phyloP scores from a whole-genome alignment of 1,140 invertebrate species.

The Micrasema minimum region DNA sequence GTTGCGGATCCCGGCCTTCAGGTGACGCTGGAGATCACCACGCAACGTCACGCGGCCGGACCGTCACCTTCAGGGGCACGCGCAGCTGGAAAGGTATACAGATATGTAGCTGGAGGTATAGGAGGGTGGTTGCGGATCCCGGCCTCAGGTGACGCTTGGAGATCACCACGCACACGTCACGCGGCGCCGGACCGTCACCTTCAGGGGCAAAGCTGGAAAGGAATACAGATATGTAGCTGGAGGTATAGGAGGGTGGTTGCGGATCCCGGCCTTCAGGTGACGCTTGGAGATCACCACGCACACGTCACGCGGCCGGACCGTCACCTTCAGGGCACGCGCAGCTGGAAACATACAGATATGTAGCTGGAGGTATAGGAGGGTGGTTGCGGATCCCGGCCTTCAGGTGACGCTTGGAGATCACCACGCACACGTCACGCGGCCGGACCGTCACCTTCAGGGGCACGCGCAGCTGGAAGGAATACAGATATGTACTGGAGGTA shows the following conservation, averaged over 20 bases:
- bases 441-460: slow-evolving; percentile 84
- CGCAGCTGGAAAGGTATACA: slow-evolving; percentile 77
- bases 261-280: slow-evolving; percentile 88
- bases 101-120: too few species aligned
- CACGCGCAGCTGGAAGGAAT: slow-evolving; percentile 89
- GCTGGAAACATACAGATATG: too few species aligned
- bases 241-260: slow-evolving; percentile 91
- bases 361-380: too few species aligned
- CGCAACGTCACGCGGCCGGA: slow-evolving; percentile 87
- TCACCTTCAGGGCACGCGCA: slow-evolving; percentile 86
- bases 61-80: slow-evolving; percentile 82
- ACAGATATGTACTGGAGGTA: too few species aligned
- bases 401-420: slow-evolving; percentile 86
- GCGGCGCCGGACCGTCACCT: too few species aligned
- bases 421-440: slow-evolving; percentile 86
- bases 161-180: too few species aligned
- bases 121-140: too few species aligned
- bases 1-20: slow-evolving; percentile 92
- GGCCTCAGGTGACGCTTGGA: too few species aligned
- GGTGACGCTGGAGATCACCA: slow-evolving; percentile 84
- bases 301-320: slow-evolving; percentile 85
- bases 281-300: slow-evolving; percentile 86
- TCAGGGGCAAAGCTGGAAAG: too few species aligned
- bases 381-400: slow-evolving; percentile 93
- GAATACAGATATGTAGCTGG: too few species aligned